Conservation (phyloP, 1,140 invertebrate genomes). For the Leucophenga varia region DNA sequence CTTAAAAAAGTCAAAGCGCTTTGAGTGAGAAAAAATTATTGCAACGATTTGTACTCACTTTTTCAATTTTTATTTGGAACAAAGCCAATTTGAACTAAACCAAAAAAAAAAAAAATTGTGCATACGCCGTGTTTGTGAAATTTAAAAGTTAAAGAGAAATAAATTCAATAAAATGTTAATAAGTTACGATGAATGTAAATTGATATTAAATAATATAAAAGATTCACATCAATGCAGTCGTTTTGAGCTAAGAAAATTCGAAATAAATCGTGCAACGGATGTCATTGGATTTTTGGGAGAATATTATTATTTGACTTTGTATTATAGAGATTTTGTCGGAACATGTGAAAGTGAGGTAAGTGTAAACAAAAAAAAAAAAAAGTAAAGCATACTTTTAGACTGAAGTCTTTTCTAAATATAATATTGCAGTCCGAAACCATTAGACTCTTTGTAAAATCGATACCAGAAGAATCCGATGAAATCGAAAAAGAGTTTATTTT, state of each 20-base stretch:
- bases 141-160: too few relatives aligned
- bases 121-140: too few relatives aligned
- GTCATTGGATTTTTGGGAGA: conserved; percentile 44
- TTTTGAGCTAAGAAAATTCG: conserved; percentile 2
- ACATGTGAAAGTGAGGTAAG: too few relatives aligned
- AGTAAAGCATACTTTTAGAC: conserved; percentile 31
- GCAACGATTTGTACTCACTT: too few relatives aligned
- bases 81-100: too few relatives aligned
- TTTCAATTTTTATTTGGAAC: too few relatives aligned
- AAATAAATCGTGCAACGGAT: conserved; percentile 8
- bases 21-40: too few relatives aligned
- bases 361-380: neutral
- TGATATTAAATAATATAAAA: too few relatives aligned
- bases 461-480: conserved; percentile 34
- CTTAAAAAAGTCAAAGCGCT: too few relatives aligned
- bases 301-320: conserved; percentile 34
- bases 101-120: conserved; percentile 14
- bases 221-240: too few relatives aligned
- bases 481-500: conserved; percentile 33
- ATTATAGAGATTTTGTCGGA: conserved; percentile 18
- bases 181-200: conserved; percentile 1
- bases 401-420: neutral
- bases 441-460: conserved; percentile 34
- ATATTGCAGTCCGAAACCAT: neutral
- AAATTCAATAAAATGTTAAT: conserved; percentile 1